Evolutionary conservation across 2,113 vertebrate genomes (phyloP).

Genomic region (Speoplatyrhinus poulsoni): DNA sequence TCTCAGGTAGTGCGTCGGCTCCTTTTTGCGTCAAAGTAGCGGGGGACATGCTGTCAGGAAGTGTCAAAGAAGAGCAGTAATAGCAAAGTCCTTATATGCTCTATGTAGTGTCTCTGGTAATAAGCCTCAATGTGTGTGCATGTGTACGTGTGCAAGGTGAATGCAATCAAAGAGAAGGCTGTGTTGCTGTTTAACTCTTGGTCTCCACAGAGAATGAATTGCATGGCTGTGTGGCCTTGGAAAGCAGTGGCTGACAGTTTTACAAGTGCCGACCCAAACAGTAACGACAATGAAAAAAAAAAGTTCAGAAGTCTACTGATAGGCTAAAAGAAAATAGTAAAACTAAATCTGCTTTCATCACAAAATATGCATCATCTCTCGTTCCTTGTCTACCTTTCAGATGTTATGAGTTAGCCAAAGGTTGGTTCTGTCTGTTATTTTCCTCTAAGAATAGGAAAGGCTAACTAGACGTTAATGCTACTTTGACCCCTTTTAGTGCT

Average conservation of each 20-base stretch:
- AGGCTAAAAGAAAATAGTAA: too few relatives aligned
- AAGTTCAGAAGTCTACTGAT: too few relatives aligned
- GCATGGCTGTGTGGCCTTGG: slow-evolving; percentile 30
- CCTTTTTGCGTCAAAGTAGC: slow-evolving; percentile 30
- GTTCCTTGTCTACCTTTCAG: too few relatives aligned
- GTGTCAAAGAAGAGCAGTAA: slow-evolving; percentile 24
- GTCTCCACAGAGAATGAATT: slow-evolving; percentile 26
- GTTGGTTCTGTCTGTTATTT: too few relatives aligned
- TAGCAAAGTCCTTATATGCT: neutral
- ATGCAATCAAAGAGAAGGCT: slow-evolving; percentile 31
- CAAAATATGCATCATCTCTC: too few relatives aligned
- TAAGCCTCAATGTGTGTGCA: neutral
- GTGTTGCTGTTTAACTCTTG: slow-evolving; percentile 38
- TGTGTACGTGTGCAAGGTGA: slow-evolving; percentile 12
- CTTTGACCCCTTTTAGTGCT: too few relatives aligned
- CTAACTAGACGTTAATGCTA: too few relatives aligned
- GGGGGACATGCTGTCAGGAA: slow-evolving; percentile 22
- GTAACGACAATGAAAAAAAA: neutral
- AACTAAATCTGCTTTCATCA: too few relatives aligned
- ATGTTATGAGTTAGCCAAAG: too few relatives aligned
- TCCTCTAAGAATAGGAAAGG: too few relatives aligned
- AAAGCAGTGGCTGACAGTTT: neutral
- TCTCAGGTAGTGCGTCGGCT: slow-evolving; percentile 21
- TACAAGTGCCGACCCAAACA: neutral
- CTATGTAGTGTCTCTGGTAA: too few relatives aligned